Evolutionary conservation across 1,140 invertebrate genomes (phyloP), one percentile per base, ranked within the genome.

Genomic region (Oryzaephilus surinamensis): DNA sequence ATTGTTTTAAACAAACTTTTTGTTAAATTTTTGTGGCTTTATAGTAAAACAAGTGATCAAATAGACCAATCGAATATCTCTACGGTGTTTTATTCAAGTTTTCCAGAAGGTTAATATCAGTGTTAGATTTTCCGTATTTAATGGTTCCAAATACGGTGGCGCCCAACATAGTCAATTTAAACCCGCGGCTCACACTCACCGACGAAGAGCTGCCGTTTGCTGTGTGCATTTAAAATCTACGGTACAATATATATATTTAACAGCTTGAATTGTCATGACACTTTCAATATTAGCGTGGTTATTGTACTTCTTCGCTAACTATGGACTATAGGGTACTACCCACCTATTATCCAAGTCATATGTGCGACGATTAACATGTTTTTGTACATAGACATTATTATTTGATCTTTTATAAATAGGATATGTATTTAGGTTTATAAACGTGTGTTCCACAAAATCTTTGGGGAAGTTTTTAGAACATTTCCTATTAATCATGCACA

Each of bases 191-290:
- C n/a, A n/a, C n/a, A n/a, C n/a, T n/a, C n/a, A n/a, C n/a, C n/a
- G n/a, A n/a, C n/a, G n/a, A n/a, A n/a, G n/a, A n/a, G n/a, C n/a
- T n/a, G n/a, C n/a, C n/a, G n/a, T n/a, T n/a, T n/a, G n/a, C n/a
- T n/a, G n/a, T n/a, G n/a, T n/a, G n/a, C n/a, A n/a, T n/a, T n/a
- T n/a, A n/a, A n/a, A n/a, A n/a, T n/a, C n/a, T n/a, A n/a, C n/a
- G n/a, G n/a, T n/a, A n/a, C n/a, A n/a, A n/a, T 57, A 67, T 20
- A 68, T 54, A 38, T 65, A 69, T 54, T 66, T 68, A 5, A 56
- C 57, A 2, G 46, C 43, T n/a, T n/a, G n/a, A 3, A 46, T 7
- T 1, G 18, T 7, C 3, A 2, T 18, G 17, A 8, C 11, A 6
- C 21, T 6, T 26, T 45, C 43, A 4, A 45, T 4, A 17, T 45